Base-by-base conservation (phyloP, 2,888 invertebrate genomes). In the Chromoteleia sp. region DNA sequence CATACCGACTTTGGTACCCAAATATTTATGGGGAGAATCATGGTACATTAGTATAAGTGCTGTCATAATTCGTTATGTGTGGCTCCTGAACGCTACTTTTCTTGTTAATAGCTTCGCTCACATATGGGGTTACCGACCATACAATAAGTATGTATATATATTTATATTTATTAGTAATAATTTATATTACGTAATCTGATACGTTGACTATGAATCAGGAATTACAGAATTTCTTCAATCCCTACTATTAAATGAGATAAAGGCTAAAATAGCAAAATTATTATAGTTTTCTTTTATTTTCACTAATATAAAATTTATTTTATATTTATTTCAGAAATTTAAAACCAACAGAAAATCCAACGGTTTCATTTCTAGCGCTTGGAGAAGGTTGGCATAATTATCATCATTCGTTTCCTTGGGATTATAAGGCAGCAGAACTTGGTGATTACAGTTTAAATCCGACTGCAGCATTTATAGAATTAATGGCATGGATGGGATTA, bases 331-430 rank as follows among this genome's bases (percentile, higher is more conserved):
- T 25, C 85, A 91, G 92, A 33, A 83, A 84, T 67, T 65, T 88
- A 14, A 89, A 88, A 56, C 87, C 94, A 0, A 91, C 92, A 29
- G 93, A 94, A 85, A 94, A 93, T 86, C 85, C 90, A 15, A 83
- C 88, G 2, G 94, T 94, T 5, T 90, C 93, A 0, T 88, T 93
- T 43, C 89, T 93, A 77, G 91, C 93, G 0, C 86, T 91, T 29
- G 93, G 93, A 1, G 93, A 93, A 87, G 94, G 94, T 19, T 94
- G 94, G 93, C 94, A 94, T 90, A 94, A 94, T 91, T 94, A 94
- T 89, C 94, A 94, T 87, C 94, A 94, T 86, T 92, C 93, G 8
- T 94, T 94, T 89, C 94, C 94, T 3, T 93, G 93, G 92, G 92
- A 91, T 85, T 91, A 91, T 84, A 90, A 89, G 82, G 89, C 89